A percentile compares a stretch with the other conserved stretches of the same genome.
phyloP scores from a whole-genome alignment of 2,797 vertebrate species.

The Ammospiza maritima region DNA sequence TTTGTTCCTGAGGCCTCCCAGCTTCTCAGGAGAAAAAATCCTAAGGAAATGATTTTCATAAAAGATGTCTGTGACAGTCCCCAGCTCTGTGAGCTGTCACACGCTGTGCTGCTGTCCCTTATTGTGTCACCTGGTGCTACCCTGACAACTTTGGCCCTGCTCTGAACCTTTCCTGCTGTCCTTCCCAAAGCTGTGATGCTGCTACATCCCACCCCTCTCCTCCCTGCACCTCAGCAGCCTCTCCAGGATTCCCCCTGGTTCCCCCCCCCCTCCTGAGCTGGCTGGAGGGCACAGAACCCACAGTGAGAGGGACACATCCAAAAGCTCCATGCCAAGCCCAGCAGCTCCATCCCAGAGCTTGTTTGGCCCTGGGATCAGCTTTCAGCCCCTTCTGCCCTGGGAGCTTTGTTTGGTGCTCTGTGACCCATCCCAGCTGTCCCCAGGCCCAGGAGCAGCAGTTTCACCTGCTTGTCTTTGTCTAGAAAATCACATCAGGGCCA shows the following conservation, averaged over 20 bases:
- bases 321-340: rapidly evolving
- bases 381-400: rapidly evolving
- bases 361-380: neutral
- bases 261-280: neutral
- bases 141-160: neutral
- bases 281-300: neutral
- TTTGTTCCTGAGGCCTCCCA: too few relatives aligned
- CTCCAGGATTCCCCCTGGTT: neutral
- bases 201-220: neutral
- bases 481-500: neutral
- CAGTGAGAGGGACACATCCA: neutral
- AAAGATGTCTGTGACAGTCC: too few relatives aligned
- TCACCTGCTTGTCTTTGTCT: neutral
- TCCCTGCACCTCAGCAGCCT: neutral
- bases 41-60: too few relatives aligned
- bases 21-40: too few relatives aligned
- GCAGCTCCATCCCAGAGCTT: neutral
- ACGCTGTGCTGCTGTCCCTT: neutral
- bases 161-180: neutral
- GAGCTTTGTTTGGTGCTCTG: neutral
- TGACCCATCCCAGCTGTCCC: neutral
- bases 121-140: neutral
- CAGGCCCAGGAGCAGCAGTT: neutral
- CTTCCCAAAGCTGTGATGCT: neutral
- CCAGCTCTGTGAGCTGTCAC: neutral